Conservation (phyloP, 1,140 invertebrate genomes). For the Drosophila pandora region DNA sequence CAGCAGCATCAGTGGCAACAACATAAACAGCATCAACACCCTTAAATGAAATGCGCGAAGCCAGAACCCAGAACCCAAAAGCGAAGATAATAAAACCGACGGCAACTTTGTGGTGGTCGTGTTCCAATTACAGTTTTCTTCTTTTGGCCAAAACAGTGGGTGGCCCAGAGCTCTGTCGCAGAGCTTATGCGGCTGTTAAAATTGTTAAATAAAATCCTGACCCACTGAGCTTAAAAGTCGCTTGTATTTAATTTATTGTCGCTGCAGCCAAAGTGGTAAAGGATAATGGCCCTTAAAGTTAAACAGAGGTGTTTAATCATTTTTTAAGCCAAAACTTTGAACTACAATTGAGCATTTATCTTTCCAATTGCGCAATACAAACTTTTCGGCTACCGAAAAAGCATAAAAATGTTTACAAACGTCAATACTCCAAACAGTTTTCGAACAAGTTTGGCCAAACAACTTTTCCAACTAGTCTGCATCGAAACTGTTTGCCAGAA, state of each 20-base stretch:
- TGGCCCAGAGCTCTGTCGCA: background rate
- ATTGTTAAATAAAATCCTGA: constrained; percentile 26
- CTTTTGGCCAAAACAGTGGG: constrained; percentile 30
- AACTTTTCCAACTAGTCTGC: constrained; percentile 3
- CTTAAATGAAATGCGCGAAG: constrained; percentile 25
- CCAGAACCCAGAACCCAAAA: constrained; percentile 1
- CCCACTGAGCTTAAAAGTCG: constrained; percentile 23
- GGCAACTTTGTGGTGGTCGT: constrained; percentile 22
- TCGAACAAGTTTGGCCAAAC: constrained; percentile 9
- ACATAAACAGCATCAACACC: constrained; percentile 37
- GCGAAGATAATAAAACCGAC: constrained; percentile 43
- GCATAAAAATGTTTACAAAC: background rate
- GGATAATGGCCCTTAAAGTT: background rate
- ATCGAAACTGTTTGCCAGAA: constrained; percentile 45
- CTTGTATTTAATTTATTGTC: background rate
- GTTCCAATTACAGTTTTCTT: constrained; percentile 37
- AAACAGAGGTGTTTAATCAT: background rate
- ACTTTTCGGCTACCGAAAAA: constrained; percentile 8
- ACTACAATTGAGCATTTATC: constrained; percentile 1
- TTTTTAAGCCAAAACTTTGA: background rate
- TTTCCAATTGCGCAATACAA: background rate
- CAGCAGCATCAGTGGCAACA: constrained; percentile 5
- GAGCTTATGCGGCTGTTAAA: constrained; percentile 37
- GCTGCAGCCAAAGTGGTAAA: background rate
- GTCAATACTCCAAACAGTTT: background rate